Evolutionary conservation across 2,888 invertebrate species (phyloP), one percentile per base, ranked within the genome.

Genomic region (Coelogynopora nodosa): DNA sequence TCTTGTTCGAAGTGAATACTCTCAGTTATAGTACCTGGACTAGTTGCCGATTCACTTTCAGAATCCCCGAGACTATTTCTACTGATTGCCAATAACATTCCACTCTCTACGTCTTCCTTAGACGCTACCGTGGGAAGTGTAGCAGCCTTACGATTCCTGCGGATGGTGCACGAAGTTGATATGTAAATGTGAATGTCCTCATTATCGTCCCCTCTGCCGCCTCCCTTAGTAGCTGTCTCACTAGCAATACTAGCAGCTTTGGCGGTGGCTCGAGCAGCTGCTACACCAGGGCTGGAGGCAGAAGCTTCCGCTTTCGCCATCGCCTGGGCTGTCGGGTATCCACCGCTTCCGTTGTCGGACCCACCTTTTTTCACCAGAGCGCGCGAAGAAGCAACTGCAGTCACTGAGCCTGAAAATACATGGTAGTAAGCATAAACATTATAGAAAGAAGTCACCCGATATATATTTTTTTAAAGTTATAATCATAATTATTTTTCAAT

Each of bases 211-310:
- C 67, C 67, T 2, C 2, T 84, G 0, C 49, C 31, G 2, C 2
- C 31, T 23, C 49, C 31, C 49, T 49, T 49, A 10, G 18, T 18
- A 10, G 49, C 49, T 5, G 5, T 49, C 49, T 49, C 49, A 27
- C 49, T 84, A 0, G 84, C 84, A 31, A 84, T 30, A n/a, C 84
- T 84, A 13, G 31, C 84, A 26, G 84, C 84, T 31, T 84, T 84
- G 5, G 84, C 84, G 27, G 84, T 84, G 1, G 84, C 84, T 31
- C 84, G 31, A 29, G 84, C 84, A 18, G 84, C 84, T n/a, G 84
- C 84, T 23, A 84, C 31, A 0, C 49, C 31, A 23, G 31, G 67
- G n/a, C 67, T 84, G 5, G 84, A 5, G 5, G 84, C 84, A 2
- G 31, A 2, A n/a, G 84, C 84, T 84, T 84, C 84, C 5, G 84